Percentiles rank a stretch among this genome's conserved stretches.
phyloP scores from a whole-genome alignment of 2,113 vertebrate species.

The Aspidoscelis tigris region DNA sequence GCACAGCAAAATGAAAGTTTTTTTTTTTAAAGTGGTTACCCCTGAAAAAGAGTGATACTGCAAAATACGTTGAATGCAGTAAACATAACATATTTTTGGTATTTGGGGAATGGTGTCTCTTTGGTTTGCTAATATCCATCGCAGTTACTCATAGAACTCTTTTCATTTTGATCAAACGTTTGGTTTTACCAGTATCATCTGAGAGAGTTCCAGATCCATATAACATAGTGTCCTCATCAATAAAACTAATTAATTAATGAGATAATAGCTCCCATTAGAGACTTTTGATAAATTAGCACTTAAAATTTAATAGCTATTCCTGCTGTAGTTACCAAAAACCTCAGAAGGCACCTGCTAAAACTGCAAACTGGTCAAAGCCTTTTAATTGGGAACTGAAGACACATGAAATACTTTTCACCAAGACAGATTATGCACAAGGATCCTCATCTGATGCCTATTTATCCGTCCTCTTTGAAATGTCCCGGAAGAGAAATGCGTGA shows the following conservation, averaged over 20 bases:
- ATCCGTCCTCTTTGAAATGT: too few species aligned
- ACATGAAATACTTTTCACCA: background rate
- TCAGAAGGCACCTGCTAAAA: background rate
- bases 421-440: background rate
- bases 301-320: background rate
- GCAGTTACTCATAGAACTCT: too few species aligned
- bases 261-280: background rate
- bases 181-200: background rate
- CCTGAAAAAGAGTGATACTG: too few species aligned
- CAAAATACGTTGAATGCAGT: too few species aligned
- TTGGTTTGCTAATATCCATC: background rate
- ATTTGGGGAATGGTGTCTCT: background rate
- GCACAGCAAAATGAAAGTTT: too few species aligned
- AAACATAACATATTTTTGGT: too few species aligned
- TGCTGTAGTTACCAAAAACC: background rate
- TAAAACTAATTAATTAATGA: background rate
- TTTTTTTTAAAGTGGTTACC: too few species aligned
- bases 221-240: background rate
- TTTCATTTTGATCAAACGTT: background rate
- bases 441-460: too few species aligned
- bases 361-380: background rate
- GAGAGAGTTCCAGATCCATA: background rate
- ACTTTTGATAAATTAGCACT: background rate
- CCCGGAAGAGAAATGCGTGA: too few species aligned
- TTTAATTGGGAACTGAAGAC: background rate